phyloP scores from a whole-genome alignment of 2,797 vertebrate species.

The Odontamblyopus rebecca region DNA sequence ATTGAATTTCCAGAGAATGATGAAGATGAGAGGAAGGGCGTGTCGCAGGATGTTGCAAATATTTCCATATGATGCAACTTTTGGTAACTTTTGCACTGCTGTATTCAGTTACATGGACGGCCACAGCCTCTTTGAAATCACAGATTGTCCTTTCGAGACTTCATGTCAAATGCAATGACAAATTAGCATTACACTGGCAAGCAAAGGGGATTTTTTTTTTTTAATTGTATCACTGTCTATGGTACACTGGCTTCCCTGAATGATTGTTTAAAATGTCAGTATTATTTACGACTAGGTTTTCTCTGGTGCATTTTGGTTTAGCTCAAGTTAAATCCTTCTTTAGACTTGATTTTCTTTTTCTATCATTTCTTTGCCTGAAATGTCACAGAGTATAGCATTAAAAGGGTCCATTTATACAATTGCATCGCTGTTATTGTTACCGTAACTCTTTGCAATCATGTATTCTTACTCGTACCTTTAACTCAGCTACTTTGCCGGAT shows the following conservation, averaged over 20 bases:
- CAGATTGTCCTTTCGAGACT: slow-evolving; percentile 23
- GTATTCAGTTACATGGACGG: slow-evolving; percentile 38
- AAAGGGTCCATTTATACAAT: too few species aligned
- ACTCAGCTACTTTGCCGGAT: too few species aligned
- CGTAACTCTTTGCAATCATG: too few species aligned
- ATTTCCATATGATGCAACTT: slow-evolving; percentile 56
- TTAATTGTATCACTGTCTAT: too few species aligned
- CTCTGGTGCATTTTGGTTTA: neutral
- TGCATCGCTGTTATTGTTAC: too few species aligned
- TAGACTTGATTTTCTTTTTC: neutral
- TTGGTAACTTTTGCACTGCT: slow-evolving; percentile 36
- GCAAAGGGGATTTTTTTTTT: slow-evolving; percentile 40
- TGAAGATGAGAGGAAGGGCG: slow-evolving; percentile 32
- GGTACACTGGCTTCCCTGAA: too few species aligned
- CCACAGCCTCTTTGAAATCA: slow-evolving; percentile 45
- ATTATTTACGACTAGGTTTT: neutral
- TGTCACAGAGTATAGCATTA: too few species aligned
- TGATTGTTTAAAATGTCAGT: too few species aligned
- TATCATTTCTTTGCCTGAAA: too few species aligned
- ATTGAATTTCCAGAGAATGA: slow-evolving; percentile 3
- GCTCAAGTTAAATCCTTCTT: neutral
- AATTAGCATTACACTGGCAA: slow-evolving; percentile 27
- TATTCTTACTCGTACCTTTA: too few species aligned
- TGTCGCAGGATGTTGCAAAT: slow-evolving; percentile 28
- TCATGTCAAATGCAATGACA: slow-evolving; percentile 32